These are phyloP conservation scores for Zygaena filipendulae DNA, from an alignment of 2,888 invertebrate genomes.

Conservation along the genomic window DNA sequence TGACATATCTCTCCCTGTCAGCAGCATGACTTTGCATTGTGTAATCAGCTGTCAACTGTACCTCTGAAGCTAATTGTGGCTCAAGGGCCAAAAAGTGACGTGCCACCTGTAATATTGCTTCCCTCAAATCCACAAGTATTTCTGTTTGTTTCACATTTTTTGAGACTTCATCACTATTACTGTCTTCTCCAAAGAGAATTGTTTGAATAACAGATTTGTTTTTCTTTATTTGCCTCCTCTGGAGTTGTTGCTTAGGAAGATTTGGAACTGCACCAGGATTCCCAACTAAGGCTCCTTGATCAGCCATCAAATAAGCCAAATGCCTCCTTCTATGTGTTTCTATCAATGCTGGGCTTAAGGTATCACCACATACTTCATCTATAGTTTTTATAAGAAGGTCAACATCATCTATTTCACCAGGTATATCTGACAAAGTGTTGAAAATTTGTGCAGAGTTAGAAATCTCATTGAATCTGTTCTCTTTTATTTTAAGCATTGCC, in stretches of 20 bases:
- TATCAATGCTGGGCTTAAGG: slow-evolving; percentile 84
- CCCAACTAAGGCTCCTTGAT: slow-evolving; percentile 92
- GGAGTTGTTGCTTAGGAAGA: slow-evolving; percentile 92
- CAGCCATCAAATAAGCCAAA: slow-evolving; percentile 96
- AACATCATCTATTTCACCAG: slow-evolving; percentile 93
- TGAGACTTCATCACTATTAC: slow-evolving; percentile 82
- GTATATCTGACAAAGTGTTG: slow-evolving; percentile 95
- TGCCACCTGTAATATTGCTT: slow-evolving; percentile 91
- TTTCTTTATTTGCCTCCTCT: slow-evolving; percentile 87
- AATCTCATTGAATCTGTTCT: slow-evolving; percentile 78
- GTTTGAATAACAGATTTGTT: slow-evolving; percentile 91
- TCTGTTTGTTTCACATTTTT: slow-evolving; percentile 99
- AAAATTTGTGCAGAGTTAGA: slow-evolving; percentile 99
- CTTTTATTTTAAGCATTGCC: slow-evolving; percentile 91
- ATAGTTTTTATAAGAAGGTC: slow-evolving; percentile 84
- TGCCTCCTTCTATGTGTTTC: slow-evolving; percentile 93
- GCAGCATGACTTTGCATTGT: slow-evolving; percentile 94
- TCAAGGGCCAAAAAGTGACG: slow-evolving; percentile 95
- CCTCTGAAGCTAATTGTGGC: slow-evolving; percentile 84
- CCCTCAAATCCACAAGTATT: slow-evolving; percentile 95
- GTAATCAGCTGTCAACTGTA: slow-evolving; percentile 90
- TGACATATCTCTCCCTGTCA: slow-evolving; percentile 95
- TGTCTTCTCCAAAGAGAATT: slow-evolving; percentile 85
- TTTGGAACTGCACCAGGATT: slow-evolving; percentile 91
- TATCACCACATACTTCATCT: slow-evolving; percentile 77